A percentile compares a stretch with the other conserved stretches of the same genome.
Evolutionary conservation across 2,113 vertebrate species (phyloP).

Genomic region (Malaclemys terrapin): DNA sequence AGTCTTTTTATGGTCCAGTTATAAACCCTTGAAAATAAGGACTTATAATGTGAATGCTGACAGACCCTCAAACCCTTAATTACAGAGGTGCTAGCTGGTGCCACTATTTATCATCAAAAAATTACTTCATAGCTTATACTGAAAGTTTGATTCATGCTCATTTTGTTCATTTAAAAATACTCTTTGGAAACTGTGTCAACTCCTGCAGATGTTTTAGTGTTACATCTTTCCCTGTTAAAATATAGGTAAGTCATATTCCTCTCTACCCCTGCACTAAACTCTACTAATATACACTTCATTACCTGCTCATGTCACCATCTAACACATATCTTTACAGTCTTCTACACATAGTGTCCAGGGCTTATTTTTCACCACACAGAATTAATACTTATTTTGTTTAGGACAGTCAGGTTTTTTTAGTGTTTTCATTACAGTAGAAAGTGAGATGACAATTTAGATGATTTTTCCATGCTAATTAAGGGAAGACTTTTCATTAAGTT

Average conservation of each 20-base stretch:
- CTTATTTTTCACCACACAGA: constrained; percentile 68
- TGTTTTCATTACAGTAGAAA: constrained; percentile 54
- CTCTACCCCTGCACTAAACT: constrained; percentile 82
- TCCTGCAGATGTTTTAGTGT: constrained; percentile 83
- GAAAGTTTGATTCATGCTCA: constrained; percentile 79
- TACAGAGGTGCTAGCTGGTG: constrained; percentile 65
- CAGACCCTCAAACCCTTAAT: constrained; percentile 72
- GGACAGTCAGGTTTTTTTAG: constrained; percentile 26
- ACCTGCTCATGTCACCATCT: constrained; percentile 85
- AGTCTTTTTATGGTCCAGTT: constrained; percentile 43
- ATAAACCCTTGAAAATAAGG: constrained; percentile 80
- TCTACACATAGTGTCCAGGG: constrained; percentile 64
- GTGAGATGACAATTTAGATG: constrained; percentile 27
- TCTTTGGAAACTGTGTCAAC: constrained; percentile 92
- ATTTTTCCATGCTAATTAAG: constrained; percentile 7
- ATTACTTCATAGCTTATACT: constrained; percentile 90
- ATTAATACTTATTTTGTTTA: not conserved
- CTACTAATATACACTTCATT: constrained; percentile 81
- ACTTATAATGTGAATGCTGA: constrained; percentile 60
- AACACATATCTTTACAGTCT: constrained; percentile 81
- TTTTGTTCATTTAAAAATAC: constrained; percentile 85
- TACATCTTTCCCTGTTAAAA: constrained; percentile 79
- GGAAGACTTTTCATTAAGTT: not conserved
- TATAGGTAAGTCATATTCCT: constrained; percentile 76
- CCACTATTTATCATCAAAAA: constrained; percentile 56